These are phyloP conservation scores for Melanostoma mellinum DNA, from an alignment of 2,888 invertebrate genomes.

Conservation along the genomic window DNA sequence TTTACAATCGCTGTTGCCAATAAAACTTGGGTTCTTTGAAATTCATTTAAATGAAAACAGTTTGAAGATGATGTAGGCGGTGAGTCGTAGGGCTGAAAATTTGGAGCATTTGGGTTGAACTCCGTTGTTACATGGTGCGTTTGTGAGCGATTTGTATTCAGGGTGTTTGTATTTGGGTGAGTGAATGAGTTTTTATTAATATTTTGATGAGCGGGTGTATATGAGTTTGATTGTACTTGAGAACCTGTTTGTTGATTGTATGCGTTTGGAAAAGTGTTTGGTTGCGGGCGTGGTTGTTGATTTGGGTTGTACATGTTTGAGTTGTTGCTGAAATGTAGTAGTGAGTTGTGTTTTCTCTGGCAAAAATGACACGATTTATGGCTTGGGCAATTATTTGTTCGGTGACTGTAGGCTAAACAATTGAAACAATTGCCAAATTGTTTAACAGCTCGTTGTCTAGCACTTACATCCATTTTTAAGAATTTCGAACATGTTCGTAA, in stretches of 20 bases:
- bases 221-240: slow-evolving; percentile 1
- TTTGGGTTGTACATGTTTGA: neutral
- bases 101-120: slow-evolving; percentile 3
- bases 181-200: neutral
- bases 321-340: neutral
- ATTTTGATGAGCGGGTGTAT: neutral
- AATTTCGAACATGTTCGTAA: slow-evolving; percentile 1
- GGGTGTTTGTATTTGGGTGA: slow-evolving; percentile 6
- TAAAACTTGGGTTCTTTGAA: too few relatives aligned
- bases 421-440: neutral
- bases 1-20: too few relatives aligned
- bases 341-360: neutral
- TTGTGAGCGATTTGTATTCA: slow-evolving; percentile 1
- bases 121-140: neutral
- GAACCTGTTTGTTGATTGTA: slow-evolving; percentile 6
- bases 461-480: slow-evolving; percentile 1
- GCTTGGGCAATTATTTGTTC: neutral
- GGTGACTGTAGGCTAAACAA: slow-evolving; percentile 1
- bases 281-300: neutral
- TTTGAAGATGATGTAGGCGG: neutral
- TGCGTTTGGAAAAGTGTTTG: neutral
- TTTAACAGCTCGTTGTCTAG: neutral
- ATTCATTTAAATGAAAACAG: neutral
- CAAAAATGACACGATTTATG: neutral
- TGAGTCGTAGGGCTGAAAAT: neutral